Evolutionary conservation across 2,113 vertebrate species (phyloP), one percentile per base, ranked within the genome.

Genomic region (Psittacula cyanocephala): DNA sequence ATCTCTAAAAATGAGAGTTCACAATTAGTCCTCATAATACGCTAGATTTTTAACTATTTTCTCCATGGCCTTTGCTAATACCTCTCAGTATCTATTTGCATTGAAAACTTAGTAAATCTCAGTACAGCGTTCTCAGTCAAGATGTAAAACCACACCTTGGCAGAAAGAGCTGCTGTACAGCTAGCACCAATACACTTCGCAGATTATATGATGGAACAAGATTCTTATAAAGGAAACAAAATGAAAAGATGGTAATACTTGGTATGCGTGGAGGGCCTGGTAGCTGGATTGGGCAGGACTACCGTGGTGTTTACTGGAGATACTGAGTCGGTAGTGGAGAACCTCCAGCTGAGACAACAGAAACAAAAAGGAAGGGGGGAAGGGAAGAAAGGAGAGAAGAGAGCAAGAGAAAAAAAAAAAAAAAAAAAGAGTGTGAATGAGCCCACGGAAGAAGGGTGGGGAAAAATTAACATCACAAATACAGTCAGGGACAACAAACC

Each of bases 281-380:
- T 98, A 98, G 98, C 99, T 98, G 98, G 98, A 97, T 97, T 98
- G 98, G 98, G 98, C 98, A 97, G 98, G 98, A 97, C 98, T 97
- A 98, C 98, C 98, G 98, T 98, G 98, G 98, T 98, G 98, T 98
- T 98, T 98, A 98, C 98, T 99, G 99, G 99, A 99, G 98, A 99
- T 98, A 99, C 98, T 99, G 98, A 99, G 99, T 95, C 99, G 98
- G 98, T 99, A 99, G 98, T 99, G 99, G 97, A 99, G 99, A 98
- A 99, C 98, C 97, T 99, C 99, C 99, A 99, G 98, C 99, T 99
- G 98, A 98, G 98, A 98, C 98, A 98, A 98, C 98, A 93, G 97
- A 96, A 96, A 97, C 96, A 90, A 82, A 92, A 92, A 92, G 88
- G 94, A 87, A 94, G 53, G 41, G 91, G 93, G 90, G 75, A 35